Evolutionary conservation across 2,113 vertebrate species (phyloP).

Genomic region (Lepus timidus): DNA sequence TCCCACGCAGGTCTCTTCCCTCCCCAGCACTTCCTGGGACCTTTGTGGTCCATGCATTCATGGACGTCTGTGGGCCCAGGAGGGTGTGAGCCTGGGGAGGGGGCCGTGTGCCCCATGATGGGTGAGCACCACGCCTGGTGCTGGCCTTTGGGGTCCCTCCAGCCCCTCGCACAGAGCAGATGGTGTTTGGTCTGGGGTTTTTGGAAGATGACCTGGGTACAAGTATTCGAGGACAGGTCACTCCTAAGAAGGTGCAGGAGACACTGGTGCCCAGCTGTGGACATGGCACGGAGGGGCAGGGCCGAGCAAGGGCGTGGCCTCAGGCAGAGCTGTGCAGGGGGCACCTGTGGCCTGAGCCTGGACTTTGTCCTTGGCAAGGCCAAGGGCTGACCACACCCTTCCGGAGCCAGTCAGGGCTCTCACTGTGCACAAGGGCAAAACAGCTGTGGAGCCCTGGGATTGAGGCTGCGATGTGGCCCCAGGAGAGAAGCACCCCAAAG

Average conservation of each 20-base stretch:
- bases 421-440: too few species aligned
- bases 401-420: background rate
- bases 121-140: background rate
- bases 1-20: too few species aligned
- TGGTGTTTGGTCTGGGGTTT: background rate
- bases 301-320: rapidly evolving
- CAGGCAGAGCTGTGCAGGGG: background rate
- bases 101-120: too few species aligned
- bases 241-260: background rate
- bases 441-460: background rate
- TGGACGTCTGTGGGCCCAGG: background rate
- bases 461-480: background rate
- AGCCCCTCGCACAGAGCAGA: background rate
- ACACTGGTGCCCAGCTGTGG: background rate
- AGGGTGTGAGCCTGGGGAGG: background rate
- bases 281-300: too few species aligned
- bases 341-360: rapidly evolving
- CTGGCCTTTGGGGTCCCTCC: rapidly evolving
- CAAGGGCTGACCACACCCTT: rapidly evolving
- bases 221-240: background rate
- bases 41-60: rapidly evolving
- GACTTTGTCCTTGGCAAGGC: background rate
- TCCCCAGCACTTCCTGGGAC: rapidly evolving
- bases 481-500: too few species aligned
- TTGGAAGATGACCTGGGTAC: background rate